Evolutionary conservation across 2,888 invertebrate species (phyloP).

Genomic region (Drosophila maculinotata): DNA sequence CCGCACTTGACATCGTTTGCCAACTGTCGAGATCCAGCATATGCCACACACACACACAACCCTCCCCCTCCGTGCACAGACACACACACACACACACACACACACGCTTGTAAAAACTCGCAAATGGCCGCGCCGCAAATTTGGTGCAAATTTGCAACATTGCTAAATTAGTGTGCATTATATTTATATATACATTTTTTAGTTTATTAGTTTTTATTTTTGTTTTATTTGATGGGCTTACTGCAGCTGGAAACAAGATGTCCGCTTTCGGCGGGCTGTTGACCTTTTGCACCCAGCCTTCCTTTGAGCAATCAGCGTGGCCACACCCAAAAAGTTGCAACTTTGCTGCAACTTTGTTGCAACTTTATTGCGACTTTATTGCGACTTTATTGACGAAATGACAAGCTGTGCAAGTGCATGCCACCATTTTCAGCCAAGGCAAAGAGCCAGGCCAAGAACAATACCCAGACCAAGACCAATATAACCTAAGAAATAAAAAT

Average conservation of each 20-base stretch:
- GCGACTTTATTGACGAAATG: slow-evolving; percentile 3
- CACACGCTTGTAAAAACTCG: slow-evolving; percentile 24
- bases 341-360: not conserved
- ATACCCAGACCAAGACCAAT: not conserved
- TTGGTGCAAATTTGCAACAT: slow-evolving; percentile 52
- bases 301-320: no score
- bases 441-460: no score
- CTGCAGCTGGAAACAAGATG: no score
- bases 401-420: no score
- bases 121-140: slow-evolving; percentile 28
- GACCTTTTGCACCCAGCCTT: no score
- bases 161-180: slow-evolving; percentile 53
- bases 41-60: slow-evolving; percentile 12
- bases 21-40: slow-evolving; percentile 34
- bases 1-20: slow-evolving; percentile 64
- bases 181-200: slow-evolving; percentile 10
- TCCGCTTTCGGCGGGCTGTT: no score
- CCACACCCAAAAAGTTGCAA: not conserved
- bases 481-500: not conserved
- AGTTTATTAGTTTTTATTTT: slow-evolving; percentile 7
- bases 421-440: no score
- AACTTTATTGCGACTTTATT: not conserved
- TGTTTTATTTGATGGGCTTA: not conserved
- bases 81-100: slow-evolving; percentile 3
- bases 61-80: not conserved